These are phyloP conservation scores for Electrona antarctica DNA, from an alignment of 2,113 vertebrate species.

Conservation along the genomic window DNA sequence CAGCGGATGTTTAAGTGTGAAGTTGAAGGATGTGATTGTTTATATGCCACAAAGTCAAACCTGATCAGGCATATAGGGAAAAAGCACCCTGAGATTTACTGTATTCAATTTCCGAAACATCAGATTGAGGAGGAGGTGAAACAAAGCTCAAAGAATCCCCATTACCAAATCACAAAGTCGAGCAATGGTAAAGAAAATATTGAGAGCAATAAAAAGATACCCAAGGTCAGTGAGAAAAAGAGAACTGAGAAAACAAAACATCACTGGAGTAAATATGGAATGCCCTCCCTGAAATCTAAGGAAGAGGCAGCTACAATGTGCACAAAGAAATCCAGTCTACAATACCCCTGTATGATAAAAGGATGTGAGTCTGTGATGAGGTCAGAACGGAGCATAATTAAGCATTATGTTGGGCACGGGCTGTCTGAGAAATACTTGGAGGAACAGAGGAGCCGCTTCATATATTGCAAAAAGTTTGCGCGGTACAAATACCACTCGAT, in stretches of 20 bases:
- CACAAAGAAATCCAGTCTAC: constrained; percentile 85
- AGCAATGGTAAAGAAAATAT: constrained; percentile 84
- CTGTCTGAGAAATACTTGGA: constrained; percentile 91
- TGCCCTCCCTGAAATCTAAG: constrained; percentile 86
- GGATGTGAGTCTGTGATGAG: constrained; percentile 92
- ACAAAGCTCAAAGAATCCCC: constrained; percentile 78
- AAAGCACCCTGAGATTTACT: constrained; percentile 92
- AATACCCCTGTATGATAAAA: constrained; percentile 97
- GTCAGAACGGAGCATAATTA: constrained; percentile 90
- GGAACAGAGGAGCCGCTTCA: constrained; percentile 89
- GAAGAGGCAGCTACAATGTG: constrained; percentile 89
- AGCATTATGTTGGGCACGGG: constrained; percentile 94
- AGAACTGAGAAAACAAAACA: constrained; percentile 49
- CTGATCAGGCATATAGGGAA: constrained; percentile 92
- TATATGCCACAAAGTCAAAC: constrained; percentile 94
- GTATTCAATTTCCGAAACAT: constrained; percentile 86
- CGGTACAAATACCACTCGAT: constrained; percentile 73
- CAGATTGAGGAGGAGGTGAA: constrained; percentile 83
- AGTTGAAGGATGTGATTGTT: constrained; percentile 91
- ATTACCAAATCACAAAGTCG: constrained; percentile 79
- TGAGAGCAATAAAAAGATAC: constrained; percentile 81
- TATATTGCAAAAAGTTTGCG: constrained; percentile 87
- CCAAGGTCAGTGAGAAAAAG: constrained; percentile 63
- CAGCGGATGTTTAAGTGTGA: constrained; percentile 88
- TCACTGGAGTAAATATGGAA: constrained; percentile 78